Conservation (phyloP, 2,113 vertebrate species). For the Calyptommatus sinebrachiatus region DNA sequence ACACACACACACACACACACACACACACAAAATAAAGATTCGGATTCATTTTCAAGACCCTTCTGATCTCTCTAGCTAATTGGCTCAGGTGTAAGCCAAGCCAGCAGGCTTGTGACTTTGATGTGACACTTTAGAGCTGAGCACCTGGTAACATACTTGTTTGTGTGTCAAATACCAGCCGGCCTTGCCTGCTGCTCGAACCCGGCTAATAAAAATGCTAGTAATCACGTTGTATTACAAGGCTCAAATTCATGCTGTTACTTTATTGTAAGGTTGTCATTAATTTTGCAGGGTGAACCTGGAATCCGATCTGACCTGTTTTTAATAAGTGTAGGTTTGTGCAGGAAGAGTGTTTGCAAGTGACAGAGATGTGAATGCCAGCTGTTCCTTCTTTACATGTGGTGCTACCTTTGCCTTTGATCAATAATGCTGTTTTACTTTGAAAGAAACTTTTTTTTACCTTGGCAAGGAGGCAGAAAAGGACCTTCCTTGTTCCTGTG, state of each 20-base stretch:
- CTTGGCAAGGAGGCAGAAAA: slow-evolving; percentile 58
- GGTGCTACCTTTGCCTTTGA: slow-evolving; percentile 68
- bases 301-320: slow-evolving; percentile 74
- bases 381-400: slow-evolving; percentile 66
- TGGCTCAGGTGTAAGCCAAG: slow-evolving; percentile 94
- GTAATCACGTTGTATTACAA: slow-evolving; percentile 76
- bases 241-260: slow-evolving; percentile 71
- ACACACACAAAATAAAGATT: slow-evolving; percentile 59
- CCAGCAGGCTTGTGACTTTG: slow-evolving; percentile 85
- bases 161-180: slow-evolving; percentile 75
- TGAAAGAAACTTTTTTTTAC: slow-evolving; percentile 50
- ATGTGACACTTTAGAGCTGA: slow-evolving; percentile 74
- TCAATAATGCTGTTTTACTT: slow-evolving; percentile 68
- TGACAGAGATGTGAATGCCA: slow-evolving; percentile 68
- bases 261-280: slow-evolving; percentile 76
- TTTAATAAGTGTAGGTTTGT: slow-evolving; percentile 64
- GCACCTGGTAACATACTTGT: slow-evolving; percentile 71
- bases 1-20: slow-evolving; percentile 39
- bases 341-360: slow-evolving; percentile 38
- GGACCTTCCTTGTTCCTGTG: slow-evolving; percentile 19
- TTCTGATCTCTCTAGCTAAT: slow-evolving; percentile 88
- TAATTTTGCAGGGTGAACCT: slow-evolving; percentile 83
- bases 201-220: slow-evolving; percentile 68
- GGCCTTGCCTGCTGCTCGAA: slow-evolving; percentile 70
- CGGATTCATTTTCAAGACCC: slow-evolving; percentile 77